Percentiles rank a stretch among this genome's conserved stretches.
phyloP scores from a whole-genome alignment of 92 coral and sea anemone species.

The Epizoanthus scotinus region DNA sequence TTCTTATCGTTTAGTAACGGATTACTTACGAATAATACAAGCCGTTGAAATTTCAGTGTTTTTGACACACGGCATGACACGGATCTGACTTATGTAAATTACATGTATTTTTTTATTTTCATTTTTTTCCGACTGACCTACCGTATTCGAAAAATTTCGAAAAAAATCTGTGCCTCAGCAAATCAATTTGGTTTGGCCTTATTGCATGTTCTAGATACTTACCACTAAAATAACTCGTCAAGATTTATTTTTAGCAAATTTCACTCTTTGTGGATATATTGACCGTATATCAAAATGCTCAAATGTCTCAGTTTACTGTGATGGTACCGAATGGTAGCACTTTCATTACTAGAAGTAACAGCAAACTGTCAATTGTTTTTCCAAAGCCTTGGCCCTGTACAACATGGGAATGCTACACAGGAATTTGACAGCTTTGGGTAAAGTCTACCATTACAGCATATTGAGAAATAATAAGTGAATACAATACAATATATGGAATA shows the following conservation, averaged over 20 bases:
- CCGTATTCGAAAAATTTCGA: not conserved
- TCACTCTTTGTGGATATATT: no score
- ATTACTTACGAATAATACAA: not conserved
- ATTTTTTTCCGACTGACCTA: not conserved
- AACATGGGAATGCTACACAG: conserved; percentile 23
- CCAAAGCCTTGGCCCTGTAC: conserved; percentile 49
- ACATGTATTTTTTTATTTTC: not conserved
- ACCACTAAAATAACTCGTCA: no score
- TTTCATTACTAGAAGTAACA: not conserved
- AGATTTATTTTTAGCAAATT: no score
- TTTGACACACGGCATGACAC: conserved; percentile 18
- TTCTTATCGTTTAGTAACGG: conserved; percentile 13
- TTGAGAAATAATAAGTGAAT: not conserved
- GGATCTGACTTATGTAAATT: conserved; percentile 7
- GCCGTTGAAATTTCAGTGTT: conserved; percentile 18
- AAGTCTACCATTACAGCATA: not conserved
- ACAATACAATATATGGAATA: no score
- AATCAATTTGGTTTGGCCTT: conserved; percentile 15
- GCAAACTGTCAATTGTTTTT: conserved; percentile 11
- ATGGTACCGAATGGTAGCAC: not conserved
- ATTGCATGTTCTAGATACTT: no score
- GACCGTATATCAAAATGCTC: no score
- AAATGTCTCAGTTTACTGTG: conserved; percentile 13
- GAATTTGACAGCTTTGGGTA: conserved; percentile 46
- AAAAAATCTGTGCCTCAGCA: not conserved